phyloP scores from a whole-genome alignment of 1,140 invertebrate species.

The Procambarus clarkii region DNA sequence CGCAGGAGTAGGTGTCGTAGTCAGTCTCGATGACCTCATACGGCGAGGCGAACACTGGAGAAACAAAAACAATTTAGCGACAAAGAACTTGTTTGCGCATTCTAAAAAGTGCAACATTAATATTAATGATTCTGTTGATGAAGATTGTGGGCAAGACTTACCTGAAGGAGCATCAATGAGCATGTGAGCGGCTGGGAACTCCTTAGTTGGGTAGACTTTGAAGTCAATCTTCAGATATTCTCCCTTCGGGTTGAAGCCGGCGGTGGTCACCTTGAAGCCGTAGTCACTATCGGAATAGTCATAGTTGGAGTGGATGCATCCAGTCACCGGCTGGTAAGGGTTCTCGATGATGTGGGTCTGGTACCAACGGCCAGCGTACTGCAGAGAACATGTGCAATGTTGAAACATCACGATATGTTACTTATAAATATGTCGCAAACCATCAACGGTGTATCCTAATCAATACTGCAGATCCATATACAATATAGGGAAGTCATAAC shows the following conservation, averaged over 20 bases:
- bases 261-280: constrained; percentile 39
- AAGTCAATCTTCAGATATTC: not conserved
- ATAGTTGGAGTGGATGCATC: constrained; percentile 32
- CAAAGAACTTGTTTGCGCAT: too few relatives aligned
- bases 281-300: constrained; percentile 7
- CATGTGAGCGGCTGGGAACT: constrained; percentile 40
- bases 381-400: not conserved
- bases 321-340: not conserved
- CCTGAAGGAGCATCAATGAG: constrained; percentile 23
- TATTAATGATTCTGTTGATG: too few relatives aligned
- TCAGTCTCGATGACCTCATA: constrained; percentile 26
- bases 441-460: too few relatives aligned
- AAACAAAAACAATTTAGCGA: not conserved
- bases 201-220: constrained; percentile 37
- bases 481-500: too few relatives aligned
- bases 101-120: too few relatives aligned
- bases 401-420: too few relatives aligned
- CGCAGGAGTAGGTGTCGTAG: constrained; percentile 32
- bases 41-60: not conserved
- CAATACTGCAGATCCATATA: too few relatives aligned
- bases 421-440: too few relatives aligned
- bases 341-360: constrained; percentile 28
- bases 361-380: constrained; percentile 44
- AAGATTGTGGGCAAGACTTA: not conserved
- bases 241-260: not conserved